A percentile compares a stretch with the other conserved stretches of the same genome.
These are phyloP conservation scores for Synergus japonicus DNA, from an alignment of 2,888 invertebrate species.

Conservation along the genomic window DNA sequence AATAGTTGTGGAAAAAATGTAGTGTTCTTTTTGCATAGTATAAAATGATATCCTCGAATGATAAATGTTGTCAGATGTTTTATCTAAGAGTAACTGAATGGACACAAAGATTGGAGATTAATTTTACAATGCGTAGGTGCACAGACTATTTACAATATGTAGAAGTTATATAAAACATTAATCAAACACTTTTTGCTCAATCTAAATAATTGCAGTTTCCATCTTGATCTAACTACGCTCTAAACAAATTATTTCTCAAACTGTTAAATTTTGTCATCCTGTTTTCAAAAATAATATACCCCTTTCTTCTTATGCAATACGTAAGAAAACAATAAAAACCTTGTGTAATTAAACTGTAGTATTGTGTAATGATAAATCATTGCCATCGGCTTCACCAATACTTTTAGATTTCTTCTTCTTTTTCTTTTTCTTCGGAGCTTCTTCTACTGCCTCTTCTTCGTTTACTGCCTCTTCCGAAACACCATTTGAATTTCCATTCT, in stretches of 20 bases:
- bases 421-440: conserved; percentile 76
- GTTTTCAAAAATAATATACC: not conserved
- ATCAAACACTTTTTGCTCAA: not conserved
- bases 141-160: not conserved
- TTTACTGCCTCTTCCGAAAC: conserved; percentile 54
- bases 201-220: not conserved
- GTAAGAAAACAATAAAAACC: not conserved
- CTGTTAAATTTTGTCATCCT: not conserved
- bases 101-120: not conserved
- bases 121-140: not conserved
- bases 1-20: not conserved
- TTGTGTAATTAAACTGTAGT: not conserved
- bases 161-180: not conserved
- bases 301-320: not conserved
- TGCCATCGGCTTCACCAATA: conserved; percentile 47
- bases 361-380: not conserved
- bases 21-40: not conserved
- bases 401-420: conserved; percentile 76
- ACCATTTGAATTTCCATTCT: conserved; percentile 68
- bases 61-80: not conserved
- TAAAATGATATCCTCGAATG: not conserved
- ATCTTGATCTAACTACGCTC: not conserved
- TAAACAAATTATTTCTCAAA: not conserved
- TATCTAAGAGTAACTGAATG: not conserved
- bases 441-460: conserved; percentile 57